phyloP scores from a whole-genome alignment of 2,888 invertebrate species.

The Drosophila parthenogenetica region DNA sequence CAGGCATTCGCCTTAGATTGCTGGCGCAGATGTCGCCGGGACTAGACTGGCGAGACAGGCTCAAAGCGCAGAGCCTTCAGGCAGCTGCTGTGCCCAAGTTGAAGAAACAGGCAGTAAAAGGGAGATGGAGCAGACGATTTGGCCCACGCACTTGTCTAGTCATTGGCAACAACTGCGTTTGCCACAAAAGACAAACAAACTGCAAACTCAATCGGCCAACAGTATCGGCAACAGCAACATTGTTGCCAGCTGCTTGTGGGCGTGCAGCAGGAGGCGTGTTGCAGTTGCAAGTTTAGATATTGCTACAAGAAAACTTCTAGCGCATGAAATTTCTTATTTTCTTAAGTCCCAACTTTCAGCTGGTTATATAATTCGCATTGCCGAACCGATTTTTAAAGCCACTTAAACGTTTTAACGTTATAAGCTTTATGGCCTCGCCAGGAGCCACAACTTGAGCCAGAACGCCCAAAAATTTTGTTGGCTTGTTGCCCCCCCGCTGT shows the following conservation, averaged over 20 bases:
- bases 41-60: constrained; percentile 26
- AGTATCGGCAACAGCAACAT: constrained; percentile 30
- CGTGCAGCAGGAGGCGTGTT: constrained; percentile 27
- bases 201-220: constrained; percentile 38
- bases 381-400: constrained; percentile 41
- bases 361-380: constrained; percentile 57
- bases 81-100: constrained; percentile 44
- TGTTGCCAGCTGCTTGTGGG: constrained; percentile 49
- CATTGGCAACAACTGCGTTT: constrained; percentile 32
- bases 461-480: constrained; percentile 10
- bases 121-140: not conserved
- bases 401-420: constrained; percentile 58
- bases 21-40: constrained; percentile 72
- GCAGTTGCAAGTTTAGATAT: constrained; percentile 10
- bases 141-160: constrained; percentile 74
- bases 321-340: constrained; percentile 28
- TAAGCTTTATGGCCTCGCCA: constrained; percentile 63
- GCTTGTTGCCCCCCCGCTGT: constrained; percentile 10
- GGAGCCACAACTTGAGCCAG: constrained; percentile 20
- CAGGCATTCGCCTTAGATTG: constrained; percentile 57
- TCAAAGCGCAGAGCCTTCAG: constrained; percentile 53
- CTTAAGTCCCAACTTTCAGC: constrained; percentile 30
- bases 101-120: not conserved
- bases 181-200: constrained; percentile 47
- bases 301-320: constrained; percentile 31